These are phyloP conservation scores for Julus scandinavius DNA, from an alignment of 2,888 invertebrate species.

Conservation along the genomic window DNA sequence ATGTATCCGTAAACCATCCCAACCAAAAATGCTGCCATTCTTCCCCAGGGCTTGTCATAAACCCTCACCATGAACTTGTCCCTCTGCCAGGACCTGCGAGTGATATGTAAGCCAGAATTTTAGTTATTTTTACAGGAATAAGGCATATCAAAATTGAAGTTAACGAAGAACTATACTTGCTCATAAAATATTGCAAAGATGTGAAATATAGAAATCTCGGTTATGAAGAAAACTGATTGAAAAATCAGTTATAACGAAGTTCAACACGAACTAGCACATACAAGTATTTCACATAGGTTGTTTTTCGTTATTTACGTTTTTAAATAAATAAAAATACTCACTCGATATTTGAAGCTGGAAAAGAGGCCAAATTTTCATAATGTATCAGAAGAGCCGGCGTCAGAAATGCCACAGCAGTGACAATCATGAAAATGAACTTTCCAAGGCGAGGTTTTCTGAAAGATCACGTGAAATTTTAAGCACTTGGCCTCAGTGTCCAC, in stretches of 20 bases:
- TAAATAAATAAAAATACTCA: constrained; percentile 36
- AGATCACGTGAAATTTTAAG: neutral
- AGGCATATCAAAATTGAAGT: too few species aligned
- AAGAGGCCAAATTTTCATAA: constrained; percentile 44
- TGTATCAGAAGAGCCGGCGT: constrained; percentile 45
- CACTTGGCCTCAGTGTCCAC: too few species aligned
- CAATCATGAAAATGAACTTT: constrained; percentile 15
- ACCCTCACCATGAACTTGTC: constrained; percentile 50
- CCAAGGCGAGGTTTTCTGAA: constrained; percentile 49
- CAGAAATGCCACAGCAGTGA: neutral
- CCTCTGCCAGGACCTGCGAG: constrained; percentile 30
- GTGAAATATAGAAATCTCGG: neutral
- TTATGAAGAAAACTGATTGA: too few species aligned
- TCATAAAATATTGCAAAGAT: neutral
- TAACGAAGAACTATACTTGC: too few species aligned
- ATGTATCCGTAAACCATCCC: constrained; percentile 54
- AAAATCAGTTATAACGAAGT: too few species aligned
- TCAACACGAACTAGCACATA: too few species aligned
- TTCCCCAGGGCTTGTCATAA: constrained; percentile 53
- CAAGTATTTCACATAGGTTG: too few species aligned
- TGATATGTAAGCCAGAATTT: neutral
- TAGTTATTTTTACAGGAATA: neutral
- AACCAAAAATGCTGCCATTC: constrained; percentile 45
- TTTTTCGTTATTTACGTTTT: neutral
- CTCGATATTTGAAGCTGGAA: constrained; percentile 49